phyloP scores from a whole-genome alignment of 2,797 vertebrate species.

The Tokudaia tokunoshimensis region DNA sequence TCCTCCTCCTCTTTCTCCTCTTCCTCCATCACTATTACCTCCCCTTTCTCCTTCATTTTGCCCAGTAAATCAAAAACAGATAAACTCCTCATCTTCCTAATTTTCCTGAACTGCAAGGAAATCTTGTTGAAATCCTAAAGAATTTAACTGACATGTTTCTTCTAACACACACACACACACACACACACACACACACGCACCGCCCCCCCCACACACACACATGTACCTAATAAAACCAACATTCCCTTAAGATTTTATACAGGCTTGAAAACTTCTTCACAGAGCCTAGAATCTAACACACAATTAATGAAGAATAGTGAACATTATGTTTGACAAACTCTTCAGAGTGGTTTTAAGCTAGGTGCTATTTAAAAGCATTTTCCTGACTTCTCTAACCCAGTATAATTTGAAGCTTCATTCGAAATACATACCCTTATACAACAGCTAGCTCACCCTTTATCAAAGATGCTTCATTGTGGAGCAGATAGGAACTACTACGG shows the following conservation, averaged over 20 bases:
- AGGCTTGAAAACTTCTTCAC: background rate
- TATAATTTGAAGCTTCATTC: background rate
- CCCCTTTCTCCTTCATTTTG: background rate
- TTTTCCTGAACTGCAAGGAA: slow-evolving; percentile 21
- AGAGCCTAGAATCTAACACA: background rate
- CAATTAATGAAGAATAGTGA: slow-evolving; percentile 10
- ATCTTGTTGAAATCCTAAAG: slow-evolving; percentile 7
- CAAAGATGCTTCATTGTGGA: background rate
- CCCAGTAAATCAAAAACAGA: background rate
- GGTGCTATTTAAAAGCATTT: background rate
- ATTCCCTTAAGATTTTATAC: background rate
- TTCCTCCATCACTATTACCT: background rate
- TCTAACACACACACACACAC: background rate
- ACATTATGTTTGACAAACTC: background rate
- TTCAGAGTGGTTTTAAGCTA: background rate
- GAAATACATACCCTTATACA: background rate
- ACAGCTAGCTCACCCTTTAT: background rate
- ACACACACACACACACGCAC: background rate
- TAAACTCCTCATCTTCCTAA: background rate
- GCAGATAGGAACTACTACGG: background rate
- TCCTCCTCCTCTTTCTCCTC: background rate
- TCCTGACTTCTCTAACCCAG: background rate
- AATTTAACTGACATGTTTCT: background rate
- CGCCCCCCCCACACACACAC: background rate
- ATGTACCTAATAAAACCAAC: background rate